These are phyloP conservation scores for Numida meleagris DNA, from an alignment of 2,113 vertebrate genomes.

Conservation along the genomic window DNA sequence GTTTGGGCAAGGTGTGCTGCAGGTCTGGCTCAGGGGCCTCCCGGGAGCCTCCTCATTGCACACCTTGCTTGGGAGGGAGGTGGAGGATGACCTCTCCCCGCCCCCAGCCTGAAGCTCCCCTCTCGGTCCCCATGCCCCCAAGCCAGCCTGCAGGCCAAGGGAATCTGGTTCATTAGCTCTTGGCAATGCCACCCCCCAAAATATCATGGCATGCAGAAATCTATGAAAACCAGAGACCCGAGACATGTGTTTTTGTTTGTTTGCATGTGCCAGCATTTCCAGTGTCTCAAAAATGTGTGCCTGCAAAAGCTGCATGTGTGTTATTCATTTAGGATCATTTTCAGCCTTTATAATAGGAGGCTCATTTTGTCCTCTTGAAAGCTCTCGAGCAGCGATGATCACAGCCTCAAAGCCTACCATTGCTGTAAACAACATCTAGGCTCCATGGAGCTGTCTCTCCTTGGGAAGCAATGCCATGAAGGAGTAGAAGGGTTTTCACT, in stretches of 20 bases:
- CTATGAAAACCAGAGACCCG: constrained; percentile 65
- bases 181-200: constrained; percentile 38
- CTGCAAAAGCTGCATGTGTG: constrained; percentile 34
- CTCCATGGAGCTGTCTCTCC: not conserved
- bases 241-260: constrained; percentile 73
- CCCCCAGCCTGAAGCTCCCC: not conserved
- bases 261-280: constrained; percentile 66
- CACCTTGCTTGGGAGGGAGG: not conserved
- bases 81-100: not conserved
- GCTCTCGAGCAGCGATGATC: constrained; percentile 37
- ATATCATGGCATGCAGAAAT: constrained; percentile 62
- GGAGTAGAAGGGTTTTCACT: constrained; percentile 19
- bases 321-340: constrained; percentile 72
- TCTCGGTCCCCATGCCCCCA: fast-evolving
- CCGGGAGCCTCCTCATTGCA: not conserved
- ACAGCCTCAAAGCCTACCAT: constrained; percentile 23
- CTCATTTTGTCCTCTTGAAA: constrained; percentile 61
- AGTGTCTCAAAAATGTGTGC: constrained; percentile 60
- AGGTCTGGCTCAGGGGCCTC: not conserved
- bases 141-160: constrained; percentile 2
- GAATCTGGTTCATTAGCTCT: constrained; percentile 32
- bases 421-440: constrained; percentile 50
- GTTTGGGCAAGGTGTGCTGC: not conserved
- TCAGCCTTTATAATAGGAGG: constrained; percentile 44
- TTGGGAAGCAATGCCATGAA: not conserved